These are phyloP conservation scores for Thalassarche chlororhynchos DNA, from an alignment of 2,113 vertebrate species.

Conservation along the genomic window DNA sequence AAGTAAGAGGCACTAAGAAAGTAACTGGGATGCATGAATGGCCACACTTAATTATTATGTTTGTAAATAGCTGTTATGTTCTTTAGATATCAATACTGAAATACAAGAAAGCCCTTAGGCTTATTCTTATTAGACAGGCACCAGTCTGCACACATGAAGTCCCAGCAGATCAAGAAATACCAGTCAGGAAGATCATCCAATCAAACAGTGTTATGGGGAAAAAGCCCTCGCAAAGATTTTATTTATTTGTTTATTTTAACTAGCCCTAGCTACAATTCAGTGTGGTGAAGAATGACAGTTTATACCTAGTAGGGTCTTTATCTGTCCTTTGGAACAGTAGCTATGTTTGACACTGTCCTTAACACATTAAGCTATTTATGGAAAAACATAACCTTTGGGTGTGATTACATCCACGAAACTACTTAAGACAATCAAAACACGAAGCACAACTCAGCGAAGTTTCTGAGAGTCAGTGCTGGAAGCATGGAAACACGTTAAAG, in stretches of 20 bases:
- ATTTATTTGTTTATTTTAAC: background rate
- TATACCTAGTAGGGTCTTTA: background rate
- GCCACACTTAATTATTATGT: background rate
- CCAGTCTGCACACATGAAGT: background rate
- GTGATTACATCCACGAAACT: background rate
- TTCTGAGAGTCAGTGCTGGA: background rate
- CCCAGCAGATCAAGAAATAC: constrained; percentile 43
- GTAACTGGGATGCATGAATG: background rate
- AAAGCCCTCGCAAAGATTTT: background rate
- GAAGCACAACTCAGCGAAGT: background rate
- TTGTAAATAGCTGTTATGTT: background rate
- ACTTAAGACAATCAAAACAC: background rate
- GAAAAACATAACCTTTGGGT: background rate
- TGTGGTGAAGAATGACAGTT: background rate
- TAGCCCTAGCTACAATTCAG: background rate
- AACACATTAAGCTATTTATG: background rate
- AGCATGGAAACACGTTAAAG: background rate
- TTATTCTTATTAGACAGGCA: background rate
- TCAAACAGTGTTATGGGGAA: background rate
- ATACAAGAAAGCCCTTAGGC: background rate
- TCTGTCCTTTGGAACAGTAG: background rate
- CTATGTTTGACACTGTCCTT: background rate
- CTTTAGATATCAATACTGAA: background rate
- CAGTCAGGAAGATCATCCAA: background rate
- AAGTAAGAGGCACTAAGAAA: background rate